Evolutionary conservation across 1,140 invertebrate genomes (phyloP).

Genomic region (Telenomus remus): DNA sequence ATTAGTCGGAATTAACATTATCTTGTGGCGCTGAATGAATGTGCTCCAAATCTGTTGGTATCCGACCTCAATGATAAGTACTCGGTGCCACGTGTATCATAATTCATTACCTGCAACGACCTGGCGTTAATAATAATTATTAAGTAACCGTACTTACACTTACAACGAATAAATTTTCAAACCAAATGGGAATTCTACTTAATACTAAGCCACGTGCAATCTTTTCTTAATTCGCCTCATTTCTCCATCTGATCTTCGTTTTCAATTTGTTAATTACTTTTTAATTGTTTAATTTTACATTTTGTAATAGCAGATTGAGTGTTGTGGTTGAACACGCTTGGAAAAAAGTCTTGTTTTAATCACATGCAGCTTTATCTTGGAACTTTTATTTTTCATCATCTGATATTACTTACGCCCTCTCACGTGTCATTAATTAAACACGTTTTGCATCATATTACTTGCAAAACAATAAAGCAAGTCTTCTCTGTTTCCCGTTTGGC

Average conservation of each 20-base stretch:
- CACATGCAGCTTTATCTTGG: neutral
- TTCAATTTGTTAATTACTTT: no score
- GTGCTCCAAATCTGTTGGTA: conserved; percentile 28
- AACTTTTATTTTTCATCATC: neutral
- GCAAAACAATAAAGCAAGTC: conserved; percentile 22
- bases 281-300: no score
- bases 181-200: neutral
- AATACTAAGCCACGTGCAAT: neutral
- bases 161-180: conserved; percentile 31
- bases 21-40: conserved; percentile 7
- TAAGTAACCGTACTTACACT: conserved; percentile 29
- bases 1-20: conserved; percentile 31
- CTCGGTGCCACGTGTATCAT: conserved; percentile 21
- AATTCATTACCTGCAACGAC: conserved; percentile 37
- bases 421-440: conserved; percentile 40
- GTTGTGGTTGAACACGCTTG: neutral
- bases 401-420: conserved; percentile 11
- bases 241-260: no score
- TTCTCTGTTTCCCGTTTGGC: conserved; percentile 34
- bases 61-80: conserved; percentile 23
- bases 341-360: neutral
- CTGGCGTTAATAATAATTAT: conserved; percentile 39
- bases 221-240: conserved; percentile 16
- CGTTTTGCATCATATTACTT: conserved; percentile 41
- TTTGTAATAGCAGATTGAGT: no score